Percentiles rank a stretch among this genome's conserved stretches.
Conservation (phyloP, 2,113 vertebrate genomes). For the Catharus minimus region DNA sequence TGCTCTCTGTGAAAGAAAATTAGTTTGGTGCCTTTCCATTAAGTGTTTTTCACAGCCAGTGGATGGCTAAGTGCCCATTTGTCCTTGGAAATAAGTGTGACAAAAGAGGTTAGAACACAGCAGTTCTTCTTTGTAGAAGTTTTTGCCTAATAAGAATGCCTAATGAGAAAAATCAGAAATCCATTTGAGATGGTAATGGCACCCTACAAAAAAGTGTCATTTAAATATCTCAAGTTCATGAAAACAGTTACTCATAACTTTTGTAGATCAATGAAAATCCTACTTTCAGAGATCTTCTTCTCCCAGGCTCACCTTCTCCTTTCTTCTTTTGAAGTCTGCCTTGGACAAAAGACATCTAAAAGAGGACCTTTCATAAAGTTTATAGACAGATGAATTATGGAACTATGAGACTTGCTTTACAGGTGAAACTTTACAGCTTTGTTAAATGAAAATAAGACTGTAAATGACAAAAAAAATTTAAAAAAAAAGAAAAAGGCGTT, state of each 20-base stretch:
- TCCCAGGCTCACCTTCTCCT: fast-evolving
- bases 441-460: background rate
- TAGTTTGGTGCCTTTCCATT: background rate
- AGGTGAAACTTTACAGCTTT: background rate
- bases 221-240: background rate
- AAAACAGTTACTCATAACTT: background rate
- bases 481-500: fast-evolving
- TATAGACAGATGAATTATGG: background rate
- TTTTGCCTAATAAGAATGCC: background rate
- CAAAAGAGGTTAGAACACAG: conserved; percentile 24
- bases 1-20: conserved; percentile 2
- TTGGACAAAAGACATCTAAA: background rate
- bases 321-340: background rate
- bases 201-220: background rate
- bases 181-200: background rate
- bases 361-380: background rate
- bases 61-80: conserved; percentile 21
- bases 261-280: background rate
- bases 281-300: background rate
- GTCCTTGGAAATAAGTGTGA: conserved; percentile 30
- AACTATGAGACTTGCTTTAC: background rate
- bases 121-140: background rate
- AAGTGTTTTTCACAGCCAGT: conserved; percentile 20
- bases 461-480: background rate
- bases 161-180: conserved; percentile 10